phyloP scores from a whole-genome alignment of 1,140 invertebrate species.

The Calephelis nemesis region DNA sequence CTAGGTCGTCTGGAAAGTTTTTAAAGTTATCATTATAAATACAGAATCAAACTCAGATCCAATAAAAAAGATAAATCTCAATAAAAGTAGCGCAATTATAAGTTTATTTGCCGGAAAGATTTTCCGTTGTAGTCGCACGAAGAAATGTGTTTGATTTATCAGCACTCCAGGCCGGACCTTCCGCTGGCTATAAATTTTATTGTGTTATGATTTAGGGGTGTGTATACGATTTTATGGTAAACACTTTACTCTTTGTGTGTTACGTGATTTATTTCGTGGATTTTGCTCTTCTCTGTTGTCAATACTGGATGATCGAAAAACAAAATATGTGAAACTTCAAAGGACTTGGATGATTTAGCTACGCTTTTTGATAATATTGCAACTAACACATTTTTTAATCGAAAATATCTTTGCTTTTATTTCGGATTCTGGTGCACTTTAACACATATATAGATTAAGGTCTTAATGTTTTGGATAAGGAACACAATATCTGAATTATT shows the following conservation, averaged over 20 bases:
- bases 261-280: slow-evolving; percentile 53
- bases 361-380: too few species aligned
- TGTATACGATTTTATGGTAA: slow-evolving; percentile 76
- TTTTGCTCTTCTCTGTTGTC: slow-evolving; percentile 40
- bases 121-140: slow-evolving; percentile 65
- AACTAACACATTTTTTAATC: neutral
- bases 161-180: slow-evolving; percentile 76
- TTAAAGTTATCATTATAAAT: too few species aligned
- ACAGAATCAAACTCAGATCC: neutral
- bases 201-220: slow-evolving; percentile 75
- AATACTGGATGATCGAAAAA: slow-evolving; percentile 33
- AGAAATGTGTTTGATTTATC: slow-evolving; percentile 76
- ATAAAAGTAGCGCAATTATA: slow-evolving; percentile 53
- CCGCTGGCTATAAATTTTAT: slow-evolving; percentile 76
- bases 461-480: too few species aligned
- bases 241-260: slow-evolving; percentile 72
- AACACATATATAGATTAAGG: too few species aligned
- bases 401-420: too few species aligned
- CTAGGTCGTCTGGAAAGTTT: too few species aligned
- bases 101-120: slow-evolving; percentile 67
- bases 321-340: slow-evolving; percentile 30
- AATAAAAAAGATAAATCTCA: slow-evolving; percentile 39
- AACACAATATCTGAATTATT: too few species aligned
- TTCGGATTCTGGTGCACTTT: too few species aligned
- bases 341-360: neutral